Base-by-base conservation (phyloP, 2,888 invertebrate species). In the Antheraea yamamai region DNA sequence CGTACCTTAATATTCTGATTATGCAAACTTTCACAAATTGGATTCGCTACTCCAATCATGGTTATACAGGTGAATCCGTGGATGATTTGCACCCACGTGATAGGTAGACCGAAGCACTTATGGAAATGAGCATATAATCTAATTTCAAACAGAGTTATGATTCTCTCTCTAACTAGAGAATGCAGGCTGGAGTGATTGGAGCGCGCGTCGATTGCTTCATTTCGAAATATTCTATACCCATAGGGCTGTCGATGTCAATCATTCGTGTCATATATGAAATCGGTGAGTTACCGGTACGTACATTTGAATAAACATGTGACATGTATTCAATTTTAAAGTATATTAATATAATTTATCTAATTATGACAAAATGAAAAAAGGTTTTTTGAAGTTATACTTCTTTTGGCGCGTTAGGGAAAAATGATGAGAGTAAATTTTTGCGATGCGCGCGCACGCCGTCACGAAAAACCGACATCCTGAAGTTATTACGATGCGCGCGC, bases 101-200 rank as follows among this genome's bases (percentile, higher is more conserved):
- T 70, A 70, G 70, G 70, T 26, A 70, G n/a, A 39, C 35, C 77
- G 79, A 81, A 83, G 84, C 84, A 85, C 85, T 87, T 86, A 86
- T 85, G 85, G 84, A 85, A 86, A 88, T 86, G 83, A 85, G 84
- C 81, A 85, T 84, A 85, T 88, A 88, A 88, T 85, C 85, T 83
- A 82, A 87, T 83, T 81, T 81, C 83, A 82, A 87, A 86, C 85
- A 81, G 80, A 82, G 81, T 78, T 84, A 83, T 85, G 85, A 86
- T 88, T 87, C 84, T 83, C 83, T 84, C 84, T 83, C 84, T 87
- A 81, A 81, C 78, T 75, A 78, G 83, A 78, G 83, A 82, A 84
- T 81, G 82, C 85, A 80, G 83, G 83, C 77, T 82, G 80, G 52
- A 52, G 23, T 30, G 66, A 73, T 73, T 73, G 78, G 77, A 78